phyloP scores from a whole-genome alignment of 2,888 invertebrate genomes.

The Cheilosia grossa region DNA sequence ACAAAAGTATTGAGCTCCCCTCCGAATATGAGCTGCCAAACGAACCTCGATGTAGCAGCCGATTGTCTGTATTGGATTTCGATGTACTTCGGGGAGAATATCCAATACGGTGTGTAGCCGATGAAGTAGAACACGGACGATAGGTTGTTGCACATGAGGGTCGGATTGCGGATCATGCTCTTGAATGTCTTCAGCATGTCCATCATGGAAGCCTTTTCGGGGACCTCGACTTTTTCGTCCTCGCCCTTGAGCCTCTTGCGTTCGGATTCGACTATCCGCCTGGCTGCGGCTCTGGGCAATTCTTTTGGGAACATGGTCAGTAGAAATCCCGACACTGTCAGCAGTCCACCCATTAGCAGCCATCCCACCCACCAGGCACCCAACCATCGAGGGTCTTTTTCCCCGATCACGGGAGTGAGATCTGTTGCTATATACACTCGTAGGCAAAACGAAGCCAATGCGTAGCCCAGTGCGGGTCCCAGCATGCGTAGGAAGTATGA shows the following conservation, averaged over 20 bases:
- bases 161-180: conserved; percentile 87
- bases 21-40: neutral
- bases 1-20: neutral
- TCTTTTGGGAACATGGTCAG: conserved; percentile 88
- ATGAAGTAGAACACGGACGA: conserved; percentile 89
- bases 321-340: conserved; percentile 86
- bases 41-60: conserved; percentile 87
- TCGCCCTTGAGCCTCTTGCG: conserved; percentile 76
- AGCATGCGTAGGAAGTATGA: conserved; percentile 88
- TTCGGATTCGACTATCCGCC: conserved; percentile 83
- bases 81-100: conserved; percentile 92
- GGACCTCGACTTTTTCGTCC: conserved; percentile 72
- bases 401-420: conserved; percentile 86
- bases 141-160: conserved; percentile 89
- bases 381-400: conserved; percentile 89
- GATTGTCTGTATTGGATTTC: conserved; percentile 92
- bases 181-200: conserved; percentile 87
- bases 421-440: conserved; percentile 87
- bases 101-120: conserved; percentile 90
- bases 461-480: conserved; percentile 88
- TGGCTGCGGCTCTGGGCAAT: conserved; percentile 86
- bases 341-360: conserved; percentile 86
- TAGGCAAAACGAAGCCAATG: conserved; percentile 86
- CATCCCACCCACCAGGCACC: conserved; percentile 94
- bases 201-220: conserved; percentile 83